These are phyloP conservation scores for Pterostichus niger DNA, from an alignment of 2,888 invertebrate species.

Conservation along the genomic window DNA sequence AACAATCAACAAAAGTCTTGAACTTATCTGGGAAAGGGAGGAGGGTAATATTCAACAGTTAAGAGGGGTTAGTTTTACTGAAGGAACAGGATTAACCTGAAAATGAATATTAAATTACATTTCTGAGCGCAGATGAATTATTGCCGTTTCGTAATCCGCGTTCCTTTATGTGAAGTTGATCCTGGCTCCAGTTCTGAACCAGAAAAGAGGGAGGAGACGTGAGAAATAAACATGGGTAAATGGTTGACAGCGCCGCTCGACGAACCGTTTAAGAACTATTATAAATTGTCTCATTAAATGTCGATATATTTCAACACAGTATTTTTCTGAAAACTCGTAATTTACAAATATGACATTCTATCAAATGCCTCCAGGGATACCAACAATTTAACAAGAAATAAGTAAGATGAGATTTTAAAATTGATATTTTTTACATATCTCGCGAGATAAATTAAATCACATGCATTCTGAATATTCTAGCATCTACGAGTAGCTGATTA, in stretches of 20 bases:
- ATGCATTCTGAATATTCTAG: too few species aligned
- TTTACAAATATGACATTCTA: background rate
- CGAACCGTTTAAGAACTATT: conserved; percentile 32
- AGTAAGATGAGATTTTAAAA: too few species aligned
- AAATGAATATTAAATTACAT: conserved; percentile 49
- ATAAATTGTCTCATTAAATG: conserved; percentile 43
- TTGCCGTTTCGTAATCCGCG: conserved; percentile 39
- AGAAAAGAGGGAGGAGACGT: background rate
- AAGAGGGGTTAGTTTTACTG: background rate
- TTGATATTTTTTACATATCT: too few species aligned
- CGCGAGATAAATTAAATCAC: too few species aligned
- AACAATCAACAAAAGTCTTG: background rate
- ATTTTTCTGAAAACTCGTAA: background rate
- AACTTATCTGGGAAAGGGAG: background rate
- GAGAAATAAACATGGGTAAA: conserved; percentile 12
- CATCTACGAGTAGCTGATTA: too few species aligned
- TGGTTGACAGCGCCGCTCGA: conserved; percentile 12
- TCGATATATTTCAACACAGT: conserved; percentile 12
- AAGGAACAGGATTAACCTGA: conserved; percentile 2
- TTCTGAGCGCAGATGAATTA: conserved; percentile 22
- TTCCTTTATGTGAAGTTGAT: conserved; percentile 17
- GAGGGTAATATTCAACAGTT: conserved; percentile 25
- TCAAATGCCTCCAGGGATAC: background rate
- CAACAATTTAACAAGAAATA: too few species aligned
- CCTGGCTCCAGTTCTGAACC: background rate